Conservation (phyloP, 2,888 invertebrate genomes). For the Mycalesis mineus region DNA sequence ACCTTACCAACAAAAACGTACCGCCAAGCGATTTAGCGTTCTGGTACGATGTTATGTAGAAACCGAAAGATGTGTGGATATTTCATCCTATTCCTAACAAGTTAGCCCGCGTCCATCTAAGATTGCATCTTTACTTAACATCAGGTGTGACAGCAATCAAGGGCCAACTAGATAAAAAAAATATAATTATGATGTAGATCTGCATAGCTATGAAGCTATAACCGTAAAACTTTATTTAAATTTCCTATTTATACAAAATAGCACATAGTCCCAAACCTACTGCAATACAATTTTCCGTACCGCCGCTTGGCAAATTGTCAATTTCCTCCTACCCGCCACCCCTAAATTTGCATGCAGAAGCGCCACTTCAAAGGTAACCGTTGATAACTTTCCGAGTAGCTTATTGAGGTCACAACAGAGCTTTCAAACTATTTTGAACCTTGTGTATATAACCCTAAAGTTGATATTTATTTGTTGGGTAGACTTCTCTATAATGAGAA, state of each 20-base stretch:
- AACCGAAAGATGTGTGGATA: too few relatives aligned
- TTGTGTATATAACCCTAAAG: conserved; percentile 1
- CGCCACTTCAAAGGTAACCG: conserved; percentile 75
- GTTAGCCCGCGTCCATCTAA: too few relatives aligned
- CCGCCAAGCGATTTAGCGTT: too few relatives aligned
- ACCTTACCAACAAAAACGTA: too few relatives aligned
- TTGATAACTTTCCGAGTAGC: conserved; percentile 55
- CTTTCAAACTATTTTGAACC: conserved; percentile 22
- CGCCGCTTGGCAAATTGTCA: conserved; percentile 49
- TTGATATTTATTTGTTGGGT: conserved; percentile 25
- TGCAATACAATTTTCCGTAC: conserved; percentile 9
- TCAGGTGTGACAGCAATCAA: too few relatives aligned
- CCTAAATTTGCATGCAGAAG: conserved; percentile 75
- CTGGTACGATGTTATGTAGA: too few relatives aligned
- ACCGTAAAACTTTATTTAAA: too few relatives aligned
- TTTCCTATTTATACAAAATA: not conserved
- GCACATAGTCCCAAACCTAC: not conserved
- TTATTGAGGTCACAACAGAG: conserved; percentile 19
- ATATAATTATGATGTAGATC: too few relatives aligned
- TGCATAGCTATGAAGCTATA: too few relatives aligned
- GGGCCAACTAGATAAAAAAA: too few relatives aligned
- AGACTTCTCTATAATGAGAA: not conserved
- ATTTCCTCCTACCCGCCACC: conserved; percentile 46
- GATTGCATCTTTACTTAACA: too few relatives aligned
- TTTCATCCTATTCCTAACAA: too few relatives aligned